These are phyloP conservation scores for Pygoscelis adeliae DNA, from an alignment of 2,113 vertebrate genomes.

Conservation along the genomic window DNA sequence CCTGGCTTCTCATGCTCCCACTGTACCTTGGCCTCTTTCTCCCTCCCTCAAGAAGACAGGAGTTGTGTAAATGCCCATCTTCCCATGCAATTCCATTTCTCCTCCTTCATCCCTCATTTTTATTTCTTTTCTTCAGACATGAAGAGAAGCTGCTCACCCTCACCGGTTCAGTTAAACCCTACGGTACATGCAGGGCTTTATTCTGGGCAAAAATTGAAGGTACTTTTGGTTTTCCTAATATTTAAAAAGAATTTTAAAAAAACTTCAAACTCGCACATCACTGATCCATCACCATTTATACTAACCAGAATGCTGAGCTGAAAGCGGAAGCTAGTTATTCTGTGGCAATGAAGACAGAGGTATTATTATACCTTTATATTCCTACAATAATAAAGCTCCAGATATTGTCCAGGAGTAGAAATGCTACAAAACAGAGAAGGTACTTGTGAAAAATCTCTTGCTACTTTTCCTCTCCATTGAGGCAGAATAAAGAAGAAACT, in stretches of 20 bases:
- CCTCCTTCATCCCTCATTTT: not conserved
- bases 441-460: not conserved
- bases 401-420: not conserved
- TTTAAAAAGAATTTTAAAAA: not conserved
- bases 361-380: not conserved
- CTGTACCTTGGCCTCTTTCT: not conserved
- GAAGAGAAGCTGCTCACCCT: not conserved
- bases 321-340: not conserved
- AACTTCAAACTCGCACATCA: not conserved
- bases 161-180: not conserved
- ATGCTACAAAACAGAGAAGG: not conserved
- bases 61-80: not conserved
- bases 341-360: not conserved
- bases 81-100: not conserved
- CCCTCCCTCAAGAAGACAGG: not conserved
- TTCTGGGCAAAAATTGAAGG: not conserved
- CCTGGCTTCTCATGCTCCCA: not conserved
- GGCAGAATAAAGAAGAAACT: not conserved
- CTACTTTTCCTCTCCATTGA: not conserved
- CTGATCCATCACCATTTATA: not conserved
- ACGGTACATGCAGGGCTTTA: not conserved
- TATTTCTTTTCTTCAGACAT: not conserved
- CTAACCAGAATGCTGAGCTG: not conserved
- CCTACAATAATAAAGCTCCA: not conserved
- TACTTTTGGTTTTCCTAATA: not conserved